Evolutionary conservation across 2,113 vertebrate genomes (phyloP), one percentile per base, ranked within the genome.

Genomic region (Nesoenas mayeri): DNA sequence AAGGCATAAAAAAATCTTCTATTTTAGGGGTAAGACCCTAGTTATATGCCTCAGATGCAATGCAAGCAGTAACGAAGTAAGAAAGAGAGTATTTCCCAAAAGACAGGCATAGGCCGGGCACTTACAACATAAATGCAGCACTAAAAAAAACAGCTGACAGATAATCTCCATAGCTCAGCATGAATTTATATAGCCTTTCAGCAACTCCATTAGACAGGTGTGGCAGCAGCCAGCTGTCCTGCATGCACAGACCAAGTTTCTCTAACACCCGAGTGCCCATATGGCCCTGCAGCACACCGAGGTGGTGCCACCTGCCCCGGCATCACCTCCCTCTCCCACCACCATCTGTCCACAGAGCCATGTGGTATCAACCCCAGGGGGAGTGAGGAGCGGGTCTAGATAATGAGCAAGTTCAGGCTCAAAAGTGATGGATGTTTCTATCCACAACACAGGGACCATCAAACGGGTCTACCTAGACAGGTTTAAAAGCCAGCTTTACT

Each of bases 131-230:
- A 86, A 93, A 92, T 18, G 40, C 61, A 85, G 62, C 79, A 93
- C 71, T 79, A 79, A 60, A 96, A 95, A 96, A 65, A 91, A 70
- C 86, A 95, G 94, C 91, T 93, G 92, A 93, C 70, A 79, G 61
- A 97, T 91, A 91, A 95, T 91, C 86, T 92, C 95, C 66, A 36
- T n/a, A 94, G 92, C 91, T 91, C 96, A 92, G 83, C 92, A 87
- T 36, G 92, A 87, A 96, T 93, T 89, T 87, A 89, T 75, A 95
- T 3, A 54, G 80, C 61, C 57, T 94, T 94, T 94, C 93, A 94
- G 88, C 83, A 72, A 50, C 77, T 91, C 92, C 42, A 61, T 91
- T 58, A 87, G 91, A 82, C 93, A 95, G 88, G 92, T 94, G 88
- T 92, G 93, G 93, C 54, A 65, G 77, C 80, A 91, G 86, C 79